Evolutionary conservation across 2,888 invertebrate species (phyloP).

Genomic region (Opisthograptis luteolata): DNA sequence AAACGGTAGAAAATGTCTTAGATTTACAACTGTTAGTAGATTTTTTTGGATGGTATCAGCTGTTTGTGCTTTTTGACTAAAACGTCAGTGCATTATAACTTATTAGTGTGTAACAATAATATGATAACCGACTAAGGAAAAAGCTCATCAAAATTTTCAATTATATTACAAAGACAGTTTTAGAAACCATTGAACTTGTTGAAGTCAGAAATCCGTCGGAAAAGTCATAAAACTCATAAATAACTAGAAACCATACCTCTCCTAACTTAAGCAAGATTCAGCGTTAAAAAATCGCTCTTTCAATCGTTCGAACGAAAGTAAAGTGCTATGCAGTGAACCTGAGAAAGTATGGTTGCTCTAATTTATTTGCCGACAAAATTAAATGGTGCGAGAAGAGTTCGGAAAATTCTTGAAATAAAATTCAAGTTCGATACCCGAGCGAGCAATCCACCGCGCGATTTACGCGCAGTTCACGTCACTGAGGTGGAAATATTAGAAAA

Average conservation of each 20-base stretch:
- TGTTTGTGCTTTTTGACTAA: no score
- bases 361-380: constrained; percentile 28
- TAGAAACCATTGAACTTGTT: no score
- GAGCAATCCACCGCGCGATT: constrained; percentile 27
- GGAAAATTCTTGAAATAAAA: constrained; percentile 29
- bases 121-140: no score
- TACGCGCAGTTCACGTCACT: constrained; percentile 25
- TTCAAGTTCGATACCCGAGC: constrained; percentile 21
- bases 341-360: constrained; percentile 17
- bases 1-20: not conserved
- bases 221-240: not conserved
- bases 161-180: no score
- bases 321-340: constrained; percentile 22
- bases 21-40: no score
- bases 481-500: constrained; percentile 32
- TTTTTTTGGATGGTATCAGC: no score
- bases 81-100: no score
- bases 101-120: no score
- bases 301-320: constrained; percentile 9
- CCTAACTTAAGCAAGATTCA: not conserved
- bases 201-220: no score
- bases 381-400: constrained; percentile 25
- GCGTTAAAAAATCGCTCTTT: constrained; percentile 1
- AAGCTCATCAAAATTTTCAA: no score
- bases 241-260: not conserved